phyloP scores from a whole-genome alignment of 2,797 vertebrate species.

The Threskiornis aethiopicus region DNA sequence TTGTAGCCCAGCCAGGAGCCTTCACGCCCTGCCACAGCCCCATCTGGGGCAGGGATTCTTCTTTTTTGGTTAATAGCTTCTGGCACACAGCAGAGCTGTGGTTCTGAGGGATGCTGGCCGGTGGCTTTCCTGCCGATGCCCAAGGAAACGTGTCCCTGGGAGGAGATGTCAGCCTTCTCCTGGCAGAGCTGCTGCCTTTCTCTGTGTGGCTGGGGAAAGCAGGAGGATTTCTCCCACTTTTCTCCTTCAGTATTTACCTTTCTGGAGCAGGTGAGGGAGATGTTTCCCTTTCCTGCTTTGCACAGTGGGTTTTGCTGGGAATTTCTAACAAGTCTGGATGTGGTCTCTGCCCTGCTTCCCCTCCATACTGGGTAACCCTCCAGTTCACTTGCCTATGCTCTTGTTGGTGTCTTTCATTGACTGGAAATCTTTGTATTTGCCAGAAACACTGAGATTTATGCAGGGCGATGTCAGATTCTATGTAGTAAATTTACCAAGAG shows the following conservation, averaged over 20 bases:
- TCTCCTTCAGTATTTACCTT: neutral
- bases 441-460: neutral
- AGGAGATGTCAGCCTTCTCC: neutral
- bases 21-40: neutral
- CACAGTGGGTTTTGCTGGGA: no score
- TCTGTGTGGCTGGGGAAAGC: neutral
- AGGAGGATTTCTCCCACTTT: neutral
- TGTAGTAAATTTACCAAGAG: constrained; percentile 3
- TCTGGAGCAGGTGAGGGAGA: neutral
- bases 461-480: neutral
- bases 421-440: constrained; percentile 15
- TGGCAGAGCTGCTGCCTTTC: neutral
- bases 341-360: neutral
- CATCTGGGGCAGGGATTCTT: rapidly evolving
- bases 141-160: neutral
- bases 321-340: neutral
- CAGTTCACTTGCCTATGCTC: neutral
- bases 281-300: neutral
- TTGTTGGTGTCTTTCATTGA: neutral
- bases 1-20: neutral
- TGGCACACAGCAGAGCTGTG: neutral
- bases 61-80: neutral
- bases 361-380: neutral
- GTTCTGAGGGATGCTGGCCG: neutral
- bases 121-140: neutral